phyloP scores from a whole-genome alignment of 2,797 vertebrate genomes.

The Diplodus puntazzo region DNA sequence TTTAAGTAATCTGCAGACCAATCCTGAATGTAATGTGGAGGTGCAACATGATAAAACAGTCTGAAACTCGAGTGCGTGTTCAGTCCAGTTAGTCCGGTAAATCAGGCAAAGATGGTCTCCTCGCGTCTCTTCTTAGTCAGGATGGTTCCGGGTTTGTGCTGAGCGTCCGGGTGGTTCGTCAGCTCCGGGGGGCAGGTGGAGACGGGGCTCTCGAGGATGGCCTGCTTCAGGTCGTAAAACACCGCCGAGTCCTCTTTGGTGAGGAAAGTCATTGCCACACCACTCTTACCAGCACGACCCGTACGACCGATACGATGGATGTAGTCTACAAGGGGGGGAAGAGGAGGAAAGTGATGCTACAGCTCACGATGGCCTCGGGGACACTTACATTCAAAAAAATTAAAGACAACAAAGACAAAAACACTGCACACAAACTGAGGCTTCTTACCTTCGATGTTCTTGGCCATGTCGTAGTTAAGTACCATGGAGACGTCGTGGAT shows the following conservation, averaged over 20 bases:
- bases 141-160: constrained; percentile 99
- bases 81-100: not conserved
- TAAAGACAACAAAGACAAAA: not conserved
- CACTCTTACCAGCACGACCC: constrained; percentile 97
- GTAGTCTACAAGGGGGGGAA: constrained; percentile 86
- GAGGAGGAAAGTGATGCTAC: not conserved
- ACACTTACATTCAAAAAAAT: not conserved
- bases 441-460: constrained; percentile 95
- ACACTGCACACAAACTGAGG: not conserved
- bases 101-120: constrained; percentile 97
- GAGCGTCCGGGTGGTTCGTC: constrained; percentile 96
- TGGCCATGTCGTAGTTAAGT: constrained; percentile 98
- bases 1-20: not conserved
- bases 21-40: constrained; percentile 10
- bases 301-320: constrained; percentile 99
- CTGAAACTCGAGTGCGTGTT: not conserved
- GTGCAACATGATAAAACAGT: not conserved
- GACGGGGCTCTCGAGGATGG: constrained; percentile 97
- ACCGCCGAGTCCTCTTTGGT: constrained; percentile 97
- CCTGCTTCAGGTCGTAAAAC: constrained; percentile 98
- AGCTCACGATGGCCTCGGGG: too few species aligned
- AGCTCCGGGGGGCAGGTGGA: constrained; percentile 97
- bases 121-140: constrained; percentile 99
- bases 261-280: constrained; percentile 97
- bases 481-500: constrained; percentile 99